phyloP scores from a whole-genome alignment of 2,888 invertebrate genomes.

The Heteropelma amictum region DNA sequence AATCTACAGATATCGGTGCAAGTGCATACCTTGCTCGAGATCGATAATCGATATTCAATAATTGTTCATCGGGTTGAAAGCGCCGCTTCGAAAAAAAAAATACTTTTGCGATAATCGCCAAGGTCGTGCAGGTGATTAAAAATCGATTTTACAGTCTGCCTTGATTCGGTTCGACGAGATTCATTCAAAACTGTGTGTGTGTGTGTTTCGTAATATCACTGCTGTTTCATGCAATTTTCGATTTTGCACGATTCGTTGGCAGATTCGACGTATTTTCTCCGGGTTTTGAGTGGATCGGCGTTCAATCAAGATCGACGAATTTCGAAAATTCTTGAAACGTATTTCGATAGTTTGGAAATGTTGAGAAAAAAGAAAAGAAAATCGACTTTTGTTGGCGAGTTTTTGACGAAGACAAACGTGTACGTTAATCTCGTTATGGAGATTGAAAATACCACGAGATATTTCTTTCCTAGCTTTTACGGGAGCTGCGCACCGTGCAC shows the following conservation, averaged over 20 bases:
- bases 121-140: neutral
- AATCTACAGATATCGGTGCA: no score
- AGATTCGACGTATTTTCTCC: neutral
- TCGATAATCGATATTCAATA: no score
- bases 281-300: no score
- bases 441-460: neutral
- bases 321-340: neutral
- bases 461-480: neutral
- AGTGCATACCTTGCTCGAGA: no score
- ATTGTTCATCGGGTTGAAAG: no score
- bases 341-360: neutral
- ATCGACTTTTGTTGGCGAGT: neutral
- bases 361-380: neutral
- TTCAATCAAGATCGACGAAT: no score
- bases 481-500: neutral
- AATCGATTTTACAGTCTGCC: neutral
- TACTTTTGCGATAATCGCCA: neutral
- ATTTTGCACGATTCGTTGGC: neutral
- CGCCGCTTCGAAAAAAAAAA: no score
- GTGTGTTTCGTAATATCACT: no score
- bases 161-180: neutral
- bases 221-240: neutral
- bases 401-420: neutral
- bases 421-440: neutral
- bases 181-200: no score